phyloP scores from a whole-genome alignment of 1,140 invertebrate genomes.

The Galleria mellonella region DNA sequence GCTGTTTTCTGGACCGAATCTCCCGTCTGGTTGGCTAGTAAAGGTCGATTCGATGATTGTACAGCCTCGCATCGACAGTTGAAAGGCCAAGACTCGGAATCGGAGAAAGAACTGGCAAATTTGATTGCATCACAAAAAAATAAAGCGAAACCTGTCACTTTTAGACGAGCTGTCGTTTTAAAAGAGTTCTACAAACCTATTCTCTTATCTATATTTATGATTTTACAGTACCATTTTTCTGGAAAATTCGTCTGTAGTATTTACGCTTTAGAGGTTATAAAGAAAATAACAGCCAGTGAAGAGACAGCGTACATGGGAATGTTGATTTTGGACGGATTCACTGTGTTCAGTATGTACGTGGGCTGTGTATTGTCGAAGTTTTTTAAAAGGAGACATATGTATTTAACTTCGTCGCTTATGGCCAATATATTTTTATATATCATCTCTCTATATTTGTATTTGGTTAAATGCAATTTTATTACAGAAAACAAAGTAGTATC shows the following conservation, averaged over 20 bases:
- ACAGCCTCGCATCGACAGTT: constrained; percentile 19
- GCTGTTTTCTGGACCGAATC: constrained; percentile 31
- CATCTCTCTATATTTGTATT: constrained; percentile 22
- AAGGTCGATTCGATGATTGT: constrained; percentile 23
- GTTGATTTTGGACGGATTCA: constrained; percentile 27
- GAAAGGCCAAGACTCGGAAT: constrained; percentile 16
- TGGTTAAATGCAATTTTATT: constrained; percentile 18
- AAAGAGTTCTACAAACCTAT: too few species aligned
- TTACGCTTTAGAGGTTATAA: constrained; percentile 35
- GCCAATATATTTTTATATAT: constrained; percentile 18
- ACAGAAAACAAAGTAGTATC: constrained; percentile 15
- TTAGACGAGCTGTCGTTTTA: neutral
- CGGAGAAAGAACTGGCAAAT: constrained; percentile 22
- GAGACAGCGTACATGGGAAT: constrained; percentile 12
- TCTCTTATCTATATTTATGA: too few species aligned
- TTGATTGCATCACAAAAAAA: neutral
- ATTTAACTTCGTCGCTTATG: constrained; percentile 9
- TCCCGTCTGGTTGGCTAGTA: constrained; percentile 31
- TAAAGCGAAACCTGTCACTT: neutral
- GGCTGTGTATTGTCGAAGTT: constrained; percentile 21
- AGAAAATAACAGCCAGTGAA: constrained; percentile 20
- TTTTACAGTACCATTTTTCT: constrained; percentile 17
- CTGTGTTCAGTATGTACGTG: constrained; percentile 18
- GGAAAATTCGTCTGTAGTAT: constrained; percentile 28
- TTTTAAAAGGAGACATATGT: constrained; percentile 16